Percentiles rank a stretch among this genome's conserved stretches.
These are phyloP conservation scores for Scolopax rusticola DNA, from an alignment of 2,797 vertebrate species.

Conservation along the genomic window DNA sequence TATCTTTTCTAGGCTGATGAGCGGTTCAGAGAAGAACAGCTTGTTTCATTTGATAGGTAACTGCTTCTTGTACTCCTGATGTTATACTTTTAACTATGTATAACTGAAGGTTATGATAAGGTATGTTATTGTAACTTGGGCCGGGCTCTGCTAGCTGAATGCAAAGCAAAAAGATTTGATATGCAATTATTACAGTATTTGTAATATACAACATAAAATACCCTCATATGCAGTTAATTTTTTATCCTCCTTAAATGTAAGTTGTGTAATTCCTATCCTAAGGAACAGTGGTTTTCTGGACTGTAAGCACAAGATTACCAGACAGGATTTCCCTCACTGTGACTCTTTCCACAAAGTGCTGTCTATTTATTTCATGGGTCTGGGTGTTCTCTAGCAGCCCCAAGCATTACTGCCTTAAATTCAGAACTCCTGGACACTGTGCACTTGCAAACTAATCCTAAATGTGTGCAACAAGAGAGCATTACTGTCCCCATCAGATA, in stretches of 20 bases:
- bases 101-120: neutral
- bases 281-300: neutral
- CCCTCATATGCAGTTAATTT: no score
- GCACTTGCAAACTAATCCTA: neutral
- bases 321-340: neutral
- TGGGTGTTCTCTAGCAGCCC: neutral
- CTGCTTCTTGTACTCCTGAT: neutral
- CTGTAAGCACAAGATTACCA: neutral
- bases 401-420: neutral
- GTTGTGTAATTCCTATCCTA: neutral
- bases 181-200: neutral
- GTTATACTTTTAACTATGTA: neutral
- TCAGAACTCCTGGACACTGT: neutral
- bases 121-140: neutral
- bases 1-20: conserved; percentile 86
- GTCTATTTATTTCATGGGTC: neutral
- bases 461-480: neutral
- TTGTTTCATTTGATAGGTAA: conserved; percentile 96
- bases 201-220: neutral
- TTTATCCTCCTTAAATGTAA: neutral
- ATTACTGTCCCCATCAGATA: neutral
- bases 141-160: neutral
- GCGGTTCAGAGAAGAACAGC: conserved; percentile 87
- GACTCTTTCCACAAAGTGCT: neutral
- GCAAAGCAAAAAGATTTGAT: neutral